Percentiles rank a stretch among this genome's conserved stretches.
These are phyloP conservation scores for Fulica atra DNA, from an alignment of 2,113 vertebrate genomes.

Conservation along the genomic window DNA sequence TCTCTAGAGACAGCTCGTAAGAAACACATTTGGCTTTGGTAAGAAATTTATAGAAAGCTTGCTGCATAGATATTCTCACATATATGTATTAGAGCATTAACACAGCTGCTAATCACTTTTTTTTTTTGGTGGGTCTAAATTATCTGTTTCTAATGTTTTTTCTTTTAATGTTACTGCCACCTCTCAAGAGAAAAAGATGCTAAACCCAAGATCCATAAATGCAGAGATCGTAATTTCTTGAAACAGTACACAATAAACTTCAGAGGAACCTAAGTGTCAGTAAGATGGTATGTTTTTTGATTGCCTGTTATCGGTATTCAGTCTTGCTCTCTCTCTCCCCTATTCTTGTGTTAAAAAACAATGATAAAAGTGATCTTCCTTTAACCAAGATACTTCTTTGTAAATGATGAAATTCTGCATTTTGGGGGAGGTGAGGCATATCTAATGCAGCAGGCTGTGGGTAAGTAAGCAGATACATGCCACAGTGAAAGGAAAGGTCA, in stretches of 20 bases:
- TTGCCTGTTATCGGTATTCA: not conserved
- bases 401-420: not conserved
- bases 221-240: not conserved
- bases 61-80: too few species aligned
- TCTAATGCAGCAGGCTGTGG: too few species aligned
- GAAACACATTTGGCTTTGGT: not conserved
- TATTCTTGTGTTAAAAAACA: not conserved
- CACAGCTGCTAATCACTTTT: not conserved
- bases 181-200: not conserved
- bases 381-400: not conserved
- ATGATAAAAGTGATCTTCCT: not conserved
- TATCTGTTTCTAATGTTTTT: not conserved
- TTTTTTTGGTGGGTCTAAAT: not conserved
- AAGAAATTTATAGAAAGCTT: not conserved
- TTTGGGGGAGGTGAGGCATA: not conserved
- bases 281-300: accelerated
- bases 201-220: not conserved
- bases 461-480: not conserved
- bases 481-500: not conserved
- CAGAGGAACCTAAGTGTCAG: not conserved
- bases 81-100: not conserved
- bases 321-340: not conserved
- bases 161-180: not conserved
- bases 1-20: not conserved
- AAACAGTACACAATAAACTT: not conserved